A percentile compares a stretch with the other conserved stretches of the same genome.
phyloP scores from a whole-genome alignment of 2,797 vertebrate genomes.

The Thunnus albacares region DNA sequence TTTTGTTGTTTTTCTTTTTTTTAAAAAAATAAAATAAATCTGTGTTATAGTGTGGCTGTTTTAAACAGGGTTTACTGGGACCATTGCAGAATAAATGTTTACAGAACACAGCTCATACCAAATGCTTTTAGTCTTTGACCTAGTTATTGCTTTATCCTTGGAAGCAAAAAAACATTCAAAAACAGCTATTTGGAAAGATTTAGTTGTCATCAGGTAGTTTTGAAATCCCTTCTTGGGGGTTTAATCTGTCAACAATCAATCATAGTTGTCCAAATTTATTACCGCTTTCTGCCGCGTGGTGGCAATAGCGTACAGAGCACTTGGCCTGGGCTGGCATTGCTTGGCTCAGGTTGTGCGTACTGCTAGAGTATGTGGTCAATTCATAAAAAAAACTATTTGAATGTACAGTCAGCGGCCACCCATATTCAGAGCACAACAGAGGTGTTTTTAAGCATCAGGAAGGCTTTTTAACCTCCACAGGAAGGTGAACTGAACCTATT shows the following conservation, averaged over 20 bases:
- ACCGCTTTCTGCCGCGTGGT: constrained; percentile 74
- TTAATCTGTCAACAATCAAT: constrained; percentile 72
- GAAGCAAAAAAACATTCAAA: constrained; percentile 15
- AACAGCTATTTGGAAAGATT: constrained; percentile 45
- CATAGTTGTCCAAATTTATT: constrained; percentile 57
- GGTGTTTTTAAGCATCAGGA: background rate
- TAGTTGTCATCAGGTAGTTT: constrained; percentile 53
- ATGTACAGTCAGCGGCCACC: constrained; percentile 8
- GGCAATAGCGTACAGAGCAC: constrained; percentile 82
- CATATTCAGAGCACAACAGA: background rate
- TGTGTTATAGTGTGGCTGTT: background rate
- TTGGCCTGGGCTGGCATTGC: background rate
- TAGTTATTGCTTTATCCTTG: constrained; percentile 49
- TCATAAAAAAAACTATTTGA: background rate
- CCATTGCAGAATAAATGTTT: constrained; percentile 45
- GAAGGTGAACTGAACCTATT: constrained; percentile 11
- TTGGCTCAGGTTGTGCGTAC: constrained; percentile 55
- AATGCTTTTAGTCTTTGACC: constrained; percentile 42
- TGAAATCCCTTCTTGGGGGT: constrained; percentile 47
- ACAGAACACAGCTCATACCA: background rate
- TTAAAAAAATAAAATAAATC: background rate
- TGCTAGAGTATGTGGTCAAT: constrained; percentile 24
- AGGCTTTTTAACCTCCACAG: background rate
- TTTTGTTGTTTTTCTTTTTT: background rate
- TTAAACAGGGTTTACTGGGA: constrained; percentile 34